Evolutionary conservation across 1,140 invertebrate genomes (phyloP).

Genomic region (Dolichoris vasculosae): DNA sequence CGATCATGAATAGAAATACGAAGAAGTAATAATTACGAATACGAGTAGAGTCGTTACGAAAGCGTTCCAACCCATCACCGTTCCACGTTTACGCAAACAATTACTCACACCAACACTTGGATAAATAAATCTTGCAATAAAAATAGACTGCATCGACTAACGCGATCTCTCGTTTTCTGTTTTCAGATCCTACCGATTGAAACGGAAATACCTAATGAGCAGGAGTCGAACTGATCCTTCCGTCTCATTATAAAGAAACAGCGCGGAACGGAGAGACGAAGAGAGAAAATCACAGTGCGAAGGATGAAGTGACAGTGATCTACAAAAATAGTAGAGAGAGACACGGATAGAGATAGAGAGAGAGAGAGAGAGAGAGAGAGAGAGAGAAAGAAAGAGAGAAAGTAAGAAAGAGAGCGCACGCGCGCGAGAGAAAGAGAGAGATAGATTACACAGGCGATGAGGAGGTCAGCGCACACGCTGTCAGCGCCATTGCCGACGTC

Average conservation of each 20-base stretch:
- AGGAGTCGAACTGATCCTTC: background rate
- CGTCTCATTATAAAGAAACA: background rate
- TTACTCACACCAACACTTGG: background rate
- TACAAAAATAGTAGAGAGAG: background rate
- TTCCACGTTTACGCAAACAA: background rate
- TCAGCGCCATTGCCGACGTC: background rate
- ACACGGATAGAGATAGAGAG: background rate
- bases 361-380: slow-evolving; percentile 20
- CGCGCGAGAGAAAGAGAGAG: slow-evolving; percentile 14
- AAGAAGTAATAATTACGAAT: too few species aligned
- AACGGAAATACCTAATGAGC: slow-evolving; percentile 10
- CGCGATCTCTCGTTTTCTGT: background rate
- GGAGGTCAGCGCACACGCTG: background rate
- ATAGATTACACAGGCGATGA: background rate
- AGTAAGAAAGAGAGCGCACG: background rate
- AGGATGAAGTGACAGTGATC: slow-evolving; percentile 16
- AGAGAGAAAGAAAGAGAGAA: background rate
- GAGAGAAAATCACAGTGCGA: background rate
- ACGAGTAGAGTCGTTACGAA: background rate
- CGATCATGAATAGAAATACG: too few species aligned
- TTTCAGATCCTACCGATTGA: slow-evolving; percentile 10
- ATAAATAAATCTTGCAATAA: background rate
- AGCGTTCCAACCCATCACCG: background rate
- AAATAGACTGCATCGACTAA: background rate
- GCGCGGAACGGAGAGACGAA: slow-evolving; percentile 11